A percentile compares a stretch with the other conserved stretches of the same genome.
Conservation (phyloP, 2,888 invertebrate genomes). For the Catocala sponsa region DNA sequence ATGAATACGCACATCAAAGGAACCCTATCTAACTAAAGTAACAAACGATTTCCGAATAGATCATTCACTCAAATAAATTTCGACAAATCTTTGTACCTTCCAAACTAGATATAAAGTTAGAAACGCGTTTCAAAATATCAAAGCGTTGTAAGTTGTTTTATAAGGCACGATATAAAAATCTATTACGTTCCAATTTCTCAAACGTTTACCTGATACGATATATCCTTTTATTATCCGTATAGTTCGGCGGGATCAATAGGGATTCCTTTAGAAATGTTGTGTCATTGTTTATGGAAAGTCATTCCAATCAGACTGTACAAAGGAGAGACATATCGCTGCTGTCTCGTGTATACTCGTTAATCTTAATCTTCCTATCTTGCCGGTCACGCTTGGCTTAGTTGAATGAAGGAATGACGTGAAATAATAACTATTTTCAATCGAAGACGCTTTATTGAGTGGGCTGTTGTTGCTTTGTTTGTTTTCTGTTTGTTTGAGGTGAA, state of each 20-base stretch:
- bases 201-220: constrained; percentile 50
- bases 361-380: constrained; percentile 77
- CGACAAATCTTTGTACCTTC: constrained; percentile 15
- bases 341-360: constrained; percentile 71
- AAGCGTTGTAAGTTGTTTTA: constrained; percentile 36
- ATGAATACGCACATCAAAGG: constrained; percentile 11
- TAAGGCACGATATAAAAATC: constrained; percentile 43
- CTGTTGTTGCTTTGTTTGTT: constrained; percentile 2
- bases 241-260: constrained; percentile 55
- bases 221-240: constrained; percentile 62
- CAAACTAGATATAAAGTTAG: constrained; percentile 26
- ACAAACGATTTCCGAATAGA: constrained; percentile 26
- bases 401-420: constrained; percentile 51
- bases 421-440: constrained; percentile 46
- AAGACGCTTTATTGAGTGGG: constrained; percentile 21
- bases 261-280: constrained; percentile 60
- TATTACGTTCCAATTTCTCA: constrained; percentile 46
- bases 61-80: constrained; percentile 25
- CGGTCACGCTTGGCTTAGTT: constrained; percentile 68
- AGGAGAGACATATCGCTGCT: constrained; percentile 75
- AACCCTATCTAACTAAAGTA: constrained; percentile 1
- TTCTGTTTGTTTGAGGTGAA: not conserved
- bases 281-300: constrained; percentile 83
- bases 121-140: constrained; percentile 47
- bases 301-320: constrained; percentile 80